Base-by-base conservation (phyloP, 2,113 vertebrate species). In the Silurus asotus region DNA sequence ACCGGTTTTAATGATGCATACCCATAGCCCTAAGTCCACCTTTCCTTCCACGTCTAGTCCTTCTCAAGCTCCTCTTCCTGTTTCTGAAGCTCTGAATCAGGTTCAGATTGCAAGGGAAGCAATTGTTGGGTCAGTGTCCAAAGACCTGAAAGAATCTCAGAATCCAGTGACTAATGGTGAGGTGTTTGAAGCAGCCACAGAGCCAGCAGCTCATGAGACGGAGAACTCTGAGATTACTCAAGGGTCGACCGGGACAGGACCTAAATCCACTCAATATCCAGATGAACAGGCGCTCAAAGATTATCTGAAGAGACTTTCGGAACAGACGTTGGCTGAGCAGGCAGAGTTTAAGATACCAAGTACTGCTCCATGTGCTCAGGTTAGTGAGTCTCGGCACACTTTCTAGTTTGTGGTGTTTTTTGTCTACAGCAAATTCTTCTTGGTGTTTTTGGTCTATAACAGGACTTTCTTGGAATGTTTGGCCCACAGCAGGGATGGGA, bases 251-350 rank as follows among this genome's bases (percentile, higher is more conserved):
- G 87, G 6, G 51, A 85, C 90, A 0, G 86, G 90, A 81, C 70
- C 86, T 81, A 94, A 94, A 84, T 93, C 81, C 76, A 92, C 85
- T 1, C 93, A 92, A 0, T 94, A 94, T 83, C 92, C 95, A 0
- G 93, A 96, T 4, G 96, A 95, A 92, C 94, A 95, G 88, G 95
- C 94, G 0, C 93, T 95, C 23, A 95, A 95, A 87, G 97, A 96
- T 1, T 95, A 95, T 48, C 86, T 96, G 88, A 93, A 91, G 85
- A 93, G 92, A 64, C 93, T 96, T 84, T 94, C 96, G 0, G 95
- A 96, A 89, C 91, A 74, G 56, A 88, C 93, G 0, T 79, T 93
- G 61, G 89, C 83, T 81, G 94, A 96, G 85, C 93, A 89, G 65
- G 64, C 86, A 0, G 88, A 37, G 37, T 37, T 91, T 11, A 94